Base-by-base conservation (phyloP, 2,888 invertebrate species). In the Octodonta nipae region DNA sequence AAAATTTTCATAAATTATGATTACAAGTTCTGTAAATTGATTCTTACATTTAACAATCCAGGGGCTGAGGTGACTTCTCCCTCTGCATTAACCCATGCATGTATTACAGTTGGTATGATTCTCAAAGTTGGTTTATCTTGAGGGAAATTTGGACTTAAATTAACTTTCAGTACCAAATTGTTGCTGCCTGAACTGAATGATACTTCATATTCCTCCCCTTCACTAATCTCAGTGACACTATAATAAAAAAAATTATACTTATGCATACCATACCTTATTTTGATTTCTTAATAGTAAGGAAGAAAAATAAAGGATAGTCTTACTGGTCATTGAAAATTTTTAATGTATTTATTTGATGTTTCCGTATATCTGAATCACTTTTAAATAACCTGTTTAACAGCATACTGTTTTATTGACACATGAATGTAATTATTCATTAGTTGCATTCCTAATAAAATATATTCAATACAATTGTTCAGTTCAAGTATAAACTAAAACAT, bases 291-390 rank as follows among this genome's bases (percentile, higher is more conserved):
- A 24, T n/a, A 13, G 11, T 11, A 10, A 26, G 8, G 8, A 26
- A 12, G 12, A 13, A 13, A 26, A 5, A 13, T 5, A 10, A 5
- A 13, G 5, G 13, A 26, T 26, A 13, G 15, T 54, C 69, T 67
- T 63, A 77, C 76, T 83, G 75, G 47, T 79, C 83, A 56, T 85
- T 85, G 54, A 84, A 85, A 46, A 84, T 71, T 65, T 83, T 83
- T 43, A 85, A 58, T 4, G 84, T 84, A 54, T 82, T 79, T 43
- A 84, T 83, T 65, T 85, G 84, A 15, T 76, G 71, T 60, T 74
- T 77, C 53, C 78, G 63, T 37, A 66, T 52, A 44, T 73, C 71
- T 32, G 66, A 64, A 37, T 73, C 72, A 8, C 61, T 63, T 52
- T 68, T 67, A 50, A 69, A 73, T 15, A 64, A 57, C 45, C 70